Conservation (phyloP, 2,113 vertebrate genomes). For the Rhea pennata region DNA sequence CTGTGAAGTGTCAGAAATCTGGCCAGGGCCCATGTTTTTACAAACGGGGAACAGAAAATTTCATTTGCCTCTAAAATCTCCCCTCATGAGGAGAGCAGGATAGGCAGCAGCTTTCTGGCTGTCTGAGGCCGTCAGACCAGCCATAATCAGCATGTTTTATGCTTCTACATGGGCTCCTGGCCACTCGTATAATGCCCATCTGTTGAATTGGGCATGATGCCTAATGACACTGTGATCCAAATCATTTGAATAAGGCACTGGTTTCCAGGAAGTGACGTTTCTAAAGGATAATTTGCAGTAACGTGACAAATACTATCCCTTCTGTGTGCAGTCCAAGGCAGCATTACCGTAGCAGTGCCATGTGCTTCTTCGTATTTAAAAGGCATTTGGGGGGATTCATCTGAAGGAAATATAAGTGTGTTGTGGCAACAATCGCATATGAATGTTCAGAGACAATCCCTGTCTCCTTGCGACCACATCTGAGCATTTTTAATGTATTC, state of each 20-base stretch:
- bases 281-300: background rate
- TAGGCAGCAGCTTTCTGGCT: background rate
- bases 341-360: fast-evolving
- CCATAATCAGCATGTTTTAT: background rate
- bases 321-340: background rate
- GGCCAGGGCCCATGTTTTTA: background rate
- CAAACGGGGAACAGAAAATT: background rate
- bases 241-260: background rate
- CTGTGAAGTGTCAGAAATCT: background rate
- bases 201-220: background rate
- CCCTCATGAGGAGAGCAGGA: background rate
- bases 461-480: background rate
- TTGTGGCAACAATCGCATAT: background rate
- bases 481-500: background rate
- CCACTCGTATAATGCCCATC: background rate
- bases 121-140: background rate
- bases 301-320: background rate
- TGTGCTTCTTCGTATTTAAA: background rate
- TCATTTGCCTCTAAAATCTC: background rate
- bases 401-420: background rate
- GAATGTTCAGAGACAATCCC: background rate
- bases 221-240: background rate
- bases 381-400: background rate
- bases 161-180: background rate
- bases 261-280: background rate